A percentile compares a stretch with the other conserved stretches of the same genome.
Conservation (phyloP, 2,113 vertebrate species). For the Oceanodroma tethys region DNA sequence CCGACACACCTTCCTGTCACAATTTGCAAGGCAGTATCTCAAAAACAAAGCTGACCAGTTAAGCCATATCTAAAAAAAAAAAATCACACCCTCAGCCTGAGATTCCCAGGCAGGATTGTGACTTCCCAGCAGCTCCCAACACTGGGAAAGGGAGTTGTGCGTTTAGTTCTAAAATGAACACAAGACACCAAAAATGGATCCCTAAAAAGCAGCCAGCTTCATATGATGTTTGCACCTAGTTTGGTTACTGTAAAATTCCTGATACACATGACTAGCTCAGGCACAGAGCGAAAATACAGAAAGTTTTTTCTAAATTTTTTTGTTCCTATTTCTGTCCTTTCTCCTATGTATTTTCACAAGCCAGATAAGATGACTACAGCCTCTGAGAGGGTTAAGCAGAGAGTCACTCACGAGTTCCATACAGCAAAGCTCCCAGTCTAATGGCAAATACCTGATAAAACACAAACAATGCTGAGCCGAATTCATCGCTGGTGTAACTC, state of each 20-base stretch:
- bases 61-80: not conserved
- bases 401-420: not conserved
- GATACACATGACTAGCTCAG: not conserved
- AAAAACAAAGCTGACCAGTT: not conserved
- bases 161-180: not conserved
- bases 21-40: not conserved
- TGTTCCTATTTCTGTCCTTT: not conserved
- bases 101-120: not conserved
- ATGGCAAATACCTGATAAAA: not conserved
- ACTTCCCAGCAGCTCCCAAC: not conserved
- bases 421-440: slow-evolving; percentile 1
- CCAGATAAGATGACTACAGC: not conserved
- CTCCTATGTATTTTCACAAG: not conserved
- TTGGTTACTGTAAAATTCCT: not conserved
- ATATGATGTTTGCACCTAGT: not conserved
- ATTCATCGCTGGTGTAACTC: not conserved
- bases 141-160: not conserved
- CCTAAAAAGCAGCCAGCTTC: not conserved
- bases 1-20: not conserved
- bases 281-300: not conserved
- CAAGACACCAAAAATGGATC: not conserved
- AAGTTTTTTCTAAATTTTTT: not conserved
- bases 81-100: not conserved
- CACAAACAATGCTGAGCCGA: not conserved
- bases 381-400: slow-evolving; percentile 4